A percentile compares a stretch with the other conserved stretches of the same genome.
Conservation (phyloP, 2,888 invertebrate genomes). For the Eurytoma adleriae region DNA sequence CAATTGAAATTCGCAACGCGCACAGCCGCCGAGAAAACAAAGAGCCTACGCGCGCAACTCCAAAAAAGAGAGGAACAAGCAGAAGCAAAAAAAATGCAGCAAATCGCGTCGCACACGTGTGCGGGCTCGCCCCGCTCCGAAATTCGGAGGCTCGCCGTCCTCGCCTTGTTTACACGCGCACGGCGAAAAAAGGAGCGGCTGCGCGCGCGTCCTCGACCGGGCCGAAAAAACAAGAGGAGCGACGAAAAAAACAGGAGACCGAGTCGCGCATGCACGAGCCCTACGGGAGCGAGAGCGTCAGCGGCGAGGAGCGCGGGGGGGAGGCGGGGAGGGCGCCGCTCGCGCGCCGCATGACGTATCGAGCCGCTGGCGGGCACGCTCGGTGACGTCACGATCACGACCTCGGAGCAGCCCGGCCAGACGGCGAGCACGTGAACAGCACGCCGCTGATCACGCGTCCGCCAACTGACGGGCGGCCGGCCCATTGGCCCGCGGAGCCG, state of each 20-base stretch:
- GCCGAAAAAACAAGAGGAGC: no score
- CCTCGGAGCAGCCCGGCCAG: conserved; percentile 85
- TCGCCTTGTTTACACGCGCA: not conserved
- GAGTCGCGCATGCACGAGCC: not conserved
- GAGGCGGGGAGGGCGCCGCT: not conserved
- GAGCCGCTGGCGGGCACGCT: conserved; percentile 74
- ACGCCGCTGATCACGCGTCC: conserved; percentile 86
- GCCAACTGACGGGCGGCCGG: conserved; percentile 82
- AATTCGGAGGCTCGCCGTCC: conserved; percentile 37
- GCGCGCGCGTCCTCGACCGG: not conserved
- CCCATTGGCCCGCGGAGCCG: conserved; percentile 83
- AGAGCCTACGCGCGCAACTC: no score
- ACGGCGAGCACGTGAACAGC: conserved; percentile 90
- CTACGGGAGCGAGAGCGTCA: not conserved
- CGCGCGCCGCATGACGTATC: conserved; percentile 78
- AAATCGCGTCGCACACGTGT: no score
- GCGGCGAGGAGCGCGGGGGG: conserved; percentile 4
- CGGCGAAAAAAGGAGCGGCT: not conserved
- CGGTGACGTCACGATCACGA: conserved; percentile 82
- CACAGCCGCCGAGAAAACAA: no score
- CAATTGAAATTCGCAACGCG: no score
- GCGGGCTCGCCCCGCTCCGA: not conserved
- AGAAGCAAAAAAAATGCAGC: no score
- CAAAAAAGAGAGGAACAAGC: no score
- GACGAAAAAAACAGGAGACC: not conserved